Conservation (phyloP, 2,113 vertebrate species). For the Podarcis muralis region DNA sequence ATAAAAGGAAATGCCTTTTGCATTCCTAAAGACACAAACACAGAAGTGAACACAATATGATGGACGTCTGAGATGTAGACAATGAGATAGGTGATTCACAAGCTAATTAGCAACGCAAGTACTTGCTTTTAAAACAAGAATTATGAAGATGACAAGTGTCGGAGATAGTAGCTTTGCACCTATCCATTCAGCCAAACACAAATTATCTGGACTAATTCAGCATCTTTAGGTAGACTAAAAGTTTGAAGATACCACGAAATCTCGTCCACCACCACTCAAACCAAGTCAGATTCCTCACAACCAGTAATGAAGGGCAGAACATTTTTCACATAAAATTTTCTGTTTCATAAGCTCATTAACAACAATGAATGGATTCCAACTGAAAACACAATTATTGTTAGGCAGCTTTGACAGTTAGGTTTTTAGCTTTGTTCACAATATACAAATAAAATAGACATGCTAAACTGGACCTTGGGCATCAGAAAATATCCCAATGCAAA, state of each 20-base stretch:
- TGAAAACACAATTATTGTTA: too few species aligned
- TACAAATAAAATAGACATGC: too few species aligned
- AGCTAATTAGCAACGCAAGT: neutral
- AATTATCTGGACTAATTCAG: neutral
- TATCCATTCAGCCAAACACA: neutral
- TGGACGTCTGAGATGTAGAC: neutral
- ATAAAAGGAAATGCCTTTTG: too few species aligned
- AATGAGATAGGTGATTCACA: neutral
- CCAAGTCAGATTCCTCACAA: neutral
- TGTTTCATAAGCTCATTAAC: too few species aligned
- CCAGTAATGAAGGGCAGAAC: neutral
- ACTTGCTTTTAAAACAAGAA: neutral
- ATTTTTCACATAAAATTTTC: too few species aligned
- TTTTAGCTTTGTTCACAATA: too few species aligned
- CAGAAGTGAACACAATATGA: neutral
- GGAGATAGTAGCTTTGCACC: neutral
- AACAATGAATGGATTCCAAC: too few species aligned
- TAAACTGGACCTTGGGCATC: too few species aligned
- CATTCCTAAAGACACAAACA: neutral
- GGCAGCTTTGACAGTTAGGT: too few species aligned
- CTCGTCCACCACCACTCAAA: too few species aligned
- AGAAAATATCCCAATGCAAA: too few species aligned
- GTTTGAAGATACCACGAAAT: neutral
- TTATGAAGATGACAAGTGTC: neutral
- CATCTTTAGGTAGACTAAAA: neutral